These are phyloP conservation scores for Steinernema scapterisci DNA, from an alignment of 2,888 invertebrate species.

Conservation along the genomic window DNA sequence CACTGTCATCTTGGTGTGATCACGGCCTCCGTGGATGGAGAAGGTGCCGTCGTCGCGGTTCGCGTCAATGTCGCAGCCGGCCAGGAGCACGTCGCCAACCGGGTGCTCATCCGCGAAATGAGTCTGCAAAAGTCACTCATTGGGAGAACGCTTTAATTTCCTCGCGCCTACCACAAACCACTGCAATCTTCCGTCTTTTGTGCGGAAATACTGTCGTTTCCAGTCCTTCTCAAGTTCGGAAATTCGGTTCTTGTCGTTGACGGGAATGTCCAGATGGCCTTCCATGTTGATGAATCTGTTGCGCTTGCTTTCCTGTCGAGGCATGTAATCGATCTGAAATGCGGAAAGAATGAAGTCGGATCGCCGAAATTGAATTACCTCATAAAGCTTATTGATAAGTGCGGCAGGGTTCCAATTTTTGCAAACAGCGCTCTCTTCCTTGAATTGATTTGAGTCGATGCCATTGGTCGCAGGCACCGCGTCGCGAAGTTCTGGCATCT, in stretches of 20 bases:
- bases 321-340: slow-evolving; percentile 61
- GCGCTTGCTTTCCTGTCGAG: slow-evolving; percentile 58
- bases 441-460: slow-evolving; percentile 21
- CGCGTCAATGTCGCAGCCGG: slow-evolving; percentile 61
- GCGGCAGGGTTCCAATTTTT: slow-evolving; percentile 51
- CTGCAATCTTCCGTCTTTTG: slow-evolving; percentile 72
- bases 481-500: slow-evolving; percentile 25
- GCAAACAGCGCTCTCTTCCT: slow-evolving; percentile 46
- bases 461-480: slow-evolving; percentile 5
- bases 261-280: slow-evolving; percentile 71
- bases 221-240: slow-evolving; percentile 73
- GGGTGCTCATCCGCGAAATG: slow-evolving; percentile 65
- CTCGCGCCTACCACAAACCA: slow-evolving; percentile 70
- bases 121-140: slow-evolving; percentile 47
- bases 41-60: slow-evolving; percentile 60
- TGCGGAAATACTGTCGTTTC: slow-evolving; percentile 72
- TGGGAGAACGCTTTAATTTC: neutral
- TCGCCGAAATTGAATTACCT: slow-evolving; percentile 34
- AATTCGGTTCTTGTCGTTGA: slow-evolving; percentile 53
- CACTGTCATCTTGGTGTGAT: slow-evolving; percentile 46
- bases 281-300: slow-evolving; percentile 70
- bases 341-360: neutral
- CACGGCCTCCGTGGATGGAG: slow-evolving; percentile 59
- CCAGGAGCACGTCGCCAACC: slow-evolving; percentile 59
- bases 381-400: slow-evolving; percentile 50